A percentile compares a stretch with the other conserved stretches of the same genome.
phyloP scores from a whole-genome alignment of 1,140 invertebrate species.

The Platorchestia sp. region DNA sequence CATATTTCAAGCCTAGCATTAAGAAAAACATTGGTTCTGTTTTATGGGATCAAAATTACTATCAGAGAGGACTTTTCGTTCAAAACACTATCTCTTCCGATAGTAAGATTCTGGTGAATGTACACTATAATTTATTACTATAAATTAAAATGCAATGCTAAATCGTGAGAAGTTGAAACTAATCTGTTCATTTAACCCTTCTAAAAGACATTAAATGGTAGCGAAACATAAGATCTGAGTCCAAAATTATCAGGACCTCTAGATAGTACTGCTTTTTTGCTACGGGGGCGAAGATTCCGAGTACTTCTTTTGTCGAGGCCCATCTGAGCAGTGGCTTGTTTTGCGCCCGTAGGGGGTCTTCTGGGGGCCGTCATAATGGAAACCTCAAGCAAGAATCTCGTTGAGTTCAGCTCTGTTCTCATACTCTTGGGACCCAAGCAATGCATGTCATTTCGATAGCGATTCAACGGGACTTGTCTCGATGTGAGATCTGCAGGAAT shows the following conservation, averaged over 20 bases:
- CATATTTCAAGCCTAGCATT: neutral
- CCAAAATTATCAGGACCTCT: neutral
- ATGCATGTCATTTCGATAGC: constrained; percentile 25
- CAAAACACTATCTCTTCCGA: neutral
- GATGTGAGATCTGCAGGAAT: neutral
- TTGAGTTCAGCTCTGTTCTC: neutral
- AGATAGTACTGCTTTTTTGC: neutral
- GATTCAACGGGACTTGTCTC: neutral
- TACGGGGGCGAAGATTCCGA: neutral
- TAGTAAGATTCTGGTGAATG: neutral
- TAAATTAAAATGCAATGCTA: neutral
- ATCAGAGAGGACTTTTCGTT: neutral
- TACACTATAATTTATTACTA: neutral
- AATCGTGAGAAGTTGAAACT: neutral
- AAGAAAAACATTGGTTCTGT: neutral
- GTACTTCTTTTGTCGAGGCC: neutral
- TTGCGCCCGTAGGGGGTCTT: neutral
- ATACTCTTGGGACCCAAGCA: constrained; percentile 4
- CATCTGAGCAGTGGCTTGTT: neutral
- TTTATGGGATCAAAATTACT: no score
- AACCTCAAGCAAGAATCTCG: neutral
- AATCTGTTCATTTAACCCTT: neutral
- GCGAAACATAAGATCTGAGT: neutral
- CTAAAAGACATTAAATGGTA: neutral
- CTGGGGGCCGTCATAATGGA: neutral